Evolutionary conservation across 2,113 vertebrate genomes (phyloP), one percentile per base, ranked within the genome.

Genomic region (Scortum barcoo): DNA sequence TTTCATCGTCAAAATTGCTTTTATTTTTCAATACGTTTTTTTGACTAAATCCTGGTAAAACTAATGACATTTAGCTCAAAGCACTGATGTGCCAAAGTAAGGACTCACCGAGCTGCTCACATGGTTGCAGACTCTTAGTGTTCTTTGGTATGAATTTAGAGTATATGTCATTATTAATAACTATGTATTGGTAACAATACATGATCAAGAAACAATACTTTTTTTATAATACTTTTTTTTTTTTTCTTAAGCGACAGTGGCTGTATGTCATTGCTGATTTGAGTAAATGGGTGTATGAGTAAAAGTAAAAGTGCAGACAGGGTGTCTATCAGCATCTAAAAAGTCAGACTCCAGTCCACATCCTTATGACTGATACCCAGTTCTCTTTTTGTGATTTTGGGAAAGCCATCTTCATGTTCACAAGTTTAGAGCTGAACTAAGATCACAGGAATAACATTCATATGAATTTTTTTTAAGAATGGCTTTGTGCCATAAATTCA

Each of bases 401-500:
- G 36, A 53, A 71, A 69, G 30, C 3, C 50, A 40, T 51, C 58
- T 79, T 42, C 65, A n/a, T 58, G 53, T 46, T 72, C 61, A 33
- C 51, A 87, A 62, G 78, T 84, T 80, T n/a, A 48, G 60, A 88
- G 71, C 62, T 74, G 56, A 85, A 74, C 70, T 71, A 30, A 83
- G 72, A 86, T 80, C 87, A 83, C 7, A 69, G 53, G 53, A 86
- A 30, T 66, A 20, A 76, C 62, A 85, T 74, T 85, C 56, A 57
- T 68, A 76, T 16, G 51, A 84, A 81, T 87, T 84, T 7, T 24
- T 78, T 85, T 88, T 46, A 61, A 72, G 50, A 50, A 22, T 76
- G 73, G 42, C 26, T 86, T 88, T 77, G 11, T 86, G 71, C 44
- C 26, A 57, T 76, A 80, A 85, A 87, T 83, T 88, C 74, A 26